Conservation (phyloP, 92 coral and sea anemone species). For the Palythoa grandis region DNA sequence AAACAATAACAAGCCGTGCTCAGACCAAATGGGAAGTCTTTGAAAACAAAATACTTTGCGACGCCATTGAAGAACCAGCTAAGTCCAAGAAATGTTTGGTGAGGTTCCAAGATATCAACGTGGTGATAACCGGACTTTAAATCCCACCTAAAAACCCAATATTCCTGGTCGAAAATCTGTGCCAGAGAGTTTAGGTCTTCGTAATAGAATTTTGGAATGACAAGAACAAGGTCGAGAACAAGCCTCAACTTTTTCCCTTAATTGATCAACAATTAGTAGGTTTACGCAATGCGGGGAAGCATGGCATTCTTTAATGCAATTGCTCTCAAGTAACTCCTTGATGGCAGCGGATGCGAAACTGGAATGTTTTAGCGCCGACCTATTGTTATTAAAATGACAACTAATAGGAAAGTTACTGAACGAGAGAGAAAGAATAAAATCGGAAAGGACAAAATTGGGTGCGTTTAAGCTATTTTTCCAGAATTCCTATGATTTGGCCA, state of each 20-base stretch:
- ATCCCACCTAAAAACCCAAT: slow-evolving; percentile 45
- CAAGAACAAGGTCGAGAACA: neutral
- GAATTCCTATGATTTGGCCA: too few relatives aligned
- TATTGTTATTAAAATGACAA: slow-evolving; percentile 32
- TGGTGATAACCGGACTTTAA: too few relatives aligned
- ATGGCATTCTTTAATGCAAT: slow-evolving; percentile 29
- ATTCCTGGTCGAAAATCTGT: too few relatives aligned
- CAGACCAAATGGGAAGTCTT: neutral
- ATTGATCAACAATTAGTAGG: slow-evolving; percentile 53
- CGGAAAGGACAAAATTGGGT: neutral
- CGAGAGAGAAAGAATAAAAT: slow-evolving; percentile 17
- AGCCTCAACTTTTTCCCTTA: slow-evolving; percentile 40
- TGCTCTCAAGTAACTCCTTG: slow-evolving; percentile 1
- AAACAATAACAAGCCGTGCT: slow-evolving; percentile 30
- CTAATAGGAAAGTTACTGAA: slow-evolving; percentile 21
- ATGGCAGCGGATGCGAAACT: slow-evolving; percentile 38
- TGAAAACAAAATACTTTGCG: slow-evolving; percentile 44
- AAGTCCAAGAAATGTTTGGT: slow-evolving; percentile 52
- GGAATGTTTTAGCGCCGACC: slow-evolving; percentile 31
- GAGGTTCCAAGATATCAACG: slow-evolving; percentile 53
- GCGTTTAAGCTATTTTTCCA: too few relatives aligned
- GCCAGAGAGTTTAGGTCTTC: too few relatives aligned
- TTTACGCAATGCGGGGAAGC: slow-evolving; percentile 38
- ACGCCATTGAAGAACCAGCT: slow-evolving; percentile 29
- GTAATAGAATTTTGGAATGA: neutral